Conservation (phyloP, 2,888 invertebrate genomes). For the Trichacis sp. region DNA sequence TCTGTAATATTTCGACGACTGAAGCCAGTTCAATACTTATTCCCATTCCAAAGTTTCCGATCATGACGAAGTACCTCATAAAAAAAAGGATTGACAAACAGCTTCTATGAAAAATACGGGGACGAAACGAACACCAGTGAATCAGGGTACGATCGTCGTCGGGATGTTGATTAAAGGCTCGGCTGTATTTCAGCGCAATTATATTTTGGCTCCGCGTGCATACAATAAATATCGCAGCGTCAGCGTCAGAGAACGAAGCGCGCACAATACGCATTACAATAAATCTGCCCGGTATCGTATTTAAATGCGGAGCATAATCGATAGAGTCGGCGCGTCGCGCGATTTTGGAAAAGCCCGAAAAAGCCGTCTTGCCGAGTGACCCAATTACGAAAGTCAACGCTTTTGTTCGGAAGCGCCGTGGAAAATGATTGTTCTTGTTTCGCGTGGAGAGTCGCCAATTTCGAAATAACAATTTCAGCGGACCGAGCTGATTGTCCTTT, state of each 20-base stretch:
- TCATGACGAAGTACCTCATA: no score
- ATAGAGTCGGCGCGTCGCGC: constrained; percentile 37
- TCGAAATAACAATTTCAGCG: constrained; percentile 18
- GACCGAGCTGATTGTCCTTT: neutral
- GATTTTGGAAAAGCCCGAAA: constrained; percentile 49
- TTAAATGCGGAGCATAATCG: constrained; percentile 40
- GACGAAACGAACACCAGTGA: no score
- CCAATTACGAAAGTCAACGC: constrained; percentile 60
- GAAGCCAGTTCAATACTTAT: no score
- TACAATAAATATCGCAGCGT: constrained; percentile 39
- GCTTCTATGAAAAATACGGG: no score
- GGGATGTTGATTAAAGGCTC: constrained; percentile 44
- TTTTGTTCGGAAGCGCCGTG: constrained; percentile 45
- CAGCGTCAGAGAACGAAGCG: constrained; percentile 26
- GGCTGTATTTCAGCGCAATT: constrained; percentile 42
- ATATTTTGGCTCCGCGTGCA: constrained; percentile 42
- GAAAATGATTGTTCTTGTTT: constrained; percentile 38
- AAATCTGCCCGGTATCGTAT: constrained; percentile 44
- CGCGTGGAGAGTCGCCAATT: constrained; percentile 36
- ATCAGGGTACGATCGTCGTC: constrained; percentile 16
- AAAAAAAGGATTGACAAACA: no score
- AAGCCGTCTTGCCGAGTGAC: constrained; percentile 60
- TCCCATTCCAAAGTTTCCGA: no score
- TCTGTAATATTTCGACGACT: no score
- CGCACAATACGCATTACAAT: constrained; percentile 39